Base-by-base conservation (phyloP, 2,888 invertebrate genomes). In the Andrena minutula region DNA sequence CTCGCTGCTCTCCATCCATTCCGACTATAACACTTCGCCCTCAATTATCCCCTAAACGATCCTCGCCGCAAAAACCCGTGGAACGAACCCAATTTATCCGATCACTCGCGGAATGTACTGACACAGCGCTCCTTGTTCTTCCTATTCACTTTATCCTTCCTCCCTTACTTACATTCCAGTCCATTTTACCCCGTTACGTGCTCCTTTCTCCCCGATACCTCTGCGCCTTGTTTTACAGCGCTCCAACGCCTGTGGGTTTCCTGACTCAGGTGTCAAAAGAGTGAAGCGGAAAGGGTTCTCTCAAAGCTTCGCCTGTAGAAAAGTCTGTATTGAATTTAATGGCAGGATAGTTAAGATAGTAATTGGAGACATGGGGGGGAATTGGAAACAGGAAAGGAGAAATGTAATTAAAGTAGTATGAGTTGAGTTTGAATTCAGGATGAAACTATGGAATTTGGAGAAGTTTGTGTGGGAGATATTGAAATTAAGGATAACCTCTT, bases 21-120 rank as follows among this genome's bases (percentile, higher is more conserved):
- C 58, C 80, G 53, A 53, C 76, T 84, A 82, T 72, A 74, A 68
- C 83, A 85, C 82, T 87, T 86, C 84, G 79, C 77, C 87, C 88
- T 85, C 90, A 88, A 90, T 90, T 89, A 88, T 89, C 75, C 77
- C 72, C 79, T 85, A 88, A 85, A 73, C 76, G 84, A 83, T 80
- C 68, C 65, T n/a, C 16, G 47, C 78, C 77, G 63, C 78, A 75
- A 81, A 77, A 79, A 70, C 75, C 60, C 69, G 1, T 26, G 70
- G 61, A 79, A 84, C 82, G 76, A 85, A 87, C 77, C 81, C 82
- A 87, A 90, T 90, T 89, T 87, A 75, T 75, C 72, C 83, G 84
- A 88, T 88, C 86, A 71, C 73, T 60, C 41, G 51, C 65, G 74
- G 74, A 86, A 86, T 83, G 83, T 69, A 84, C 75, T 78, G 83